Evolutionary conservation across 1,140 invertebrate genomes (phyloP), one percentile per base, ranked within the genome.

Genomic region (Bombus huntii): DNA sequence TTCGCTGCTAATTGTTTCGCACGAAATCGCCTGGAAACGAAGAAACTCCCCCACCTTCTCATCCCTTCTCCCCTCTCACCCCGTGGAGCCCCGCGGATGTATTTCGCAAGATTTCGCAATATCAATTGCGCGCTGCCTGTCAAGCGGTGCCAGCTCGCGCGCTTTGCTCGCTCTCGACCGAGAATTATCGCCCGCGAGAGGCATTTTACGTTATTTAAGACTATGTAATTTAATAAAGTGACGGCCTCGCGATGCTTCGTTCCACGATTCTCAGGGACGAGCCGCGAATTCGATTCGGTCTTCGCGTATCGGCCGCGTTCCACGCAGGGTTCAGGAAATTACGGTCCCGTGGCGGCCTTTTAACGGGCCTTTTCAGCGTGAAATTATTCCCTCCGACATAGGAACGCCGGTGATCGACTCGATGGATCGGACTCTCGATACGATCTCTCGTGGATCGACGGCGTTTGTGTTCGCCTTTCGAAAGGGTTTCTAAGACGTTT

Each of bases 81-180:
- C 62, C 37, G 18, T 47, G 39, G 22, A 53, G 47, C 47, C 47
- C 47, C 18, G 12, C 18, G 22, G 47, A 47, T 28, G 22, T 18
- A 66, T 90, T 89, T 89, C 85, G 88, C 77, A 90, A 90, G 5
- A 28, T 90, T 90, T 89, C 88, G 88, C 74, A 90, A 90, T 90
- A 90, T 90, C 88, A 90, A 89, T 90, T 89, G 86, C 88, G 59
- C 85, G 88, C 53, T 87, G 89, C 88, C 88, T 90, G 88, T 90
- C 88, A 89, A 84, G 85, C 82, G 66, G 25, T 79, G 70, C 86
- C 42, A 28, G 42, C 28, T 73, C 44, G 65, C 86, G 47, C 73
- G 37, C 42, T 65, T 31, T 53, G 47, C 47, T 18, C 62, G 37
- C 39, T 89, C 62, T 37, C 78, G 62, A 8, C 68, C 57, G 66